These are phyloP conservation scores for Australoheros facetus DNA, from an alignment of 2,797 vertebrate species.

Conservation along the genomic window DNA sequence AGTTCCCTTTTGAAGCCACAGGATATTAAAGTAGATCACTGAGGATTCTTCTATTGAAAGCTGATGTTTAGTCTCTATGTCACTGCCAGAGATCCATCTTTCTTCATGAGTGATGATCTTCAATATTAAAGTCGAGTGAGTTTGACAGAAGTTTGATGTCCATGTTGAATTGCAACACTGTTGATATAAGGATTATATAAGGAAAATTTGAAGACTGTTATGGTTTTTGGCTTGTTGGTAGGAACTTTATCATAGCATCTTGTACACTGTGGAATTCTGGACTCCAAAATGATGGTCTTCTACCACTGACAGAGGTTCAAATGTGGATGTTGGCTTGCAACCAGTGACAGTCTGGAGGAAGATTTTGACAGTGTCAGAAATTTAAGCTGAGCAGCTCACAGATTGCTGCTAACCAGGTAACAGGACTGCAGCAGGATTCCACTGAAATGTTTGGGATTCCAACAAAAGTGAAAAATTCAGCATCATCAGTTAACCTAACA, in stretches of 20 bases:
- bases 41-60: background rate
- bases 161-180: too few species aligned
- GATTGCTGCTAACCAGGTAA: background rate
- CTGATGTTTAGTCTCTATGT: background rate
- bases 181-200: background rate
- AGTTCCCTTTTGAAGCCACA: background rate
- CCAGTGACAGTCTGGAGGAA: background rate
- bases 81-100: background rate
- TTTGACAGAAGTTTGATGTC: background rate
- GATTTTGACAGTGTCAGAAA: background rate
- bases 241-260: background rate
- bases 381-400: background rate
- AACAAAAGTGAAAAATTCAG: too few species aligned
- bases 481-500: too few species aligned
- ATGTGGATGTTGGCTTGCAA: accelerated
- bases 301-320: background rate
- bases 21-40: background rate
- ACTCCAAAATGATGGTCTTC: background rate
- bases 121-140: accelerated
- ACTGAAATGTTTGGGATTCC: background rate
- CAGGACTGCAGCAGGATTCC: background rate
- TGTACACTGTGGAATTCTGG: background rate
- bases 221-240: background rate
- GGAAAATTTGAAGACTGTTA: background rate
- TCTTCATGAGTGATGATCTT: background rate